Evolutionary conservation across 2,888 invertebrate genomes (phyloP), one percentile per base, ranked within the genome.

Genomic region (Hydraecia micacea): DNA sequence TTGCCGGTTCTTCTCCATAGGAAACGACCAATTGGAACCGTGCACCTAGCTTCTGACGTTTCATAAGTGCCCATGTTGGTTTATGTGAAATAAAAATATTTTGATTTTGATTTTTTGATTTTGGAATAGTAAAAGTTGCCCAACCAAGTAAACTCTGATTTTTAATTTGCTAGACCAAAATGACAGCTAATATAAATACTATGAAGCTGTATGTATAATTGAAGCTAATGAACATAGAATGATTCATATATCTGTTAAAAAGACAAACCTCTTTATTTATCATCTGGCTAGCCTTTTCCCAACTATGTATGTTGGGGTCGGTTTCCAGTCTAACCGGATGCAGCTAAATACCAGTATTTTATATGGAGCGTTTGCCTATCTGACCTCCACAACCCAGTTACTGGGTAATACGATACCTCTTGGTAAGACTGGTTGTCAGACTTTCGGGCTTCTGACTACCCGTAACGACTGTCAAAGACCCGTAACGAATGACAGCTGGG

Each of bases 211-310:
- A 63, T 25, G 1, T 65, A 25, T 25, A n/a, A 18, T 9, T 9
- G 15, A 32, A 25, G 8, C 36, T 15, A 52, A 36, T 70, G 36
- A 69, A 55, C 6, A 70, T 3, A 36, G 13, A n/a, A n/a, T n/a
- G n/a, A 55, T 55, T 36, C 36, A 70, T 25, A 21, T 11, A 36
- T n/a, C n/a, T 36, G 7, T 55, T 25, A n/a, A 36, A 70, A 36
- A 60, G 2, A 36, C 36, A 49, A 73, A 28, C 46, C 46, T 49
- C 46, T 28, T 28, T n/a, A n/a, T 87, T 36, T 21, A 55, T 55
- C 25, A 69, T 25, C 9, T 36, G 32, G 25, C 9, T 18, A 69
- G 25, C 55, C 15, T 36, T 52, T n/a, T n/a, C n/a, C n/a, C 18
- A 36, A 25, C 32, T 8, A 25, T 28, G 15, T 32, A 69, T 25